Evolutionary conservation across 2,113 vertebrate genomes (phyloP).

Genomic region (Empidonax alnorum): DNA sequence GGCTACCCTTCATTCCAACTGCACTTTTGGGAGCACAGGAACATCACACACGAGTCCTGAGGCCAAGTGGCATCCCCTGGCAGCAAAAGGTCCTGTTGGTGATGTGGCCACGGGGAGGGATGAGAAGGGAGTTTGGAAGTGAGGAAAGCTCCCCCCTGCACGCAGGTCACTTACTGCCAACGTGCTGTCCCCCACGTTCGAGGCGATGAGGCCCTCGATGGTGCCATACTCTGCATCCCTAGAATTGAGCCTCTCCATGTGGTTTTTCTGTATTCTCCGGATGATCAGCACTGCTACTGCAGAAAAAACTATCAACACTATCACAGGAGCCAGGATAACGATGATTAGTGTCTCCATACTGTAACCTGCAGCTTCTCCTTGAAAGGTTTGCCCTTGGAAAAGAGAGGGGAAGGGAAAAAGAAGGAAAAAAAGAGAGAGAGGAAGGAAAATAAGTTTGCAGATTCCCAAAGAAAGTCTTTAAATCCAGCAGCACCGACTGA

Average conservation of each 20-base stretch:
- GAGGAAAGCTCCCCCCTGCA: background rate
- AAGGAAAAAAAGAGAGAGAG: background rate
- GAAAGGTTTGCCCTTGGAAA: conserved; percentile 73
- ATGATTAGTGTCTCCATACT: conserved; percentile 86
- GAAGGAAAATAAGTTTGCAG: background rate
- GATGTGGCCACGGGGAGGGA: fast-evolving
- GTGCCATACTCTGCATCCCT: conserved; percentile 95
- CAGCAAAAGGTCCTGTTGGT: background rate
- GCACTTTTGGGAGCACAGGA: background rate
- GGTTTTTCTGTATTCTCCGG: conserved; percentile 87
- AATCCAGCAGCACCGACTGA: background rate
- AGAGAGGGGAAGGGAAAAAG: background rate
- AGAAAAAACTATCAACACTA: conserved; percentile 86
- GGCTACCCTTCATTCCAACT: background rate
- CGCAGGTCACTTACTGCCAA: conserved; percentile 86
- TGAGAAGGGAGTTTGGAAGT: fast-evolving
- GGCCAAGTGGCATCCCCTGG: background rate
- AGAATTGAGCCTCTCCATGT: conserved; percentile 90
- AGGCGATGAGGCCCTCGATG: conserved; percentile 95
- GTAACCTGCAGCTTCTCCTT: conserved; percentile 79
- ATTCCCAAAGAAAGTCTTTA: background rate
- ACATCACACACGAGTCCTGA: background rate
- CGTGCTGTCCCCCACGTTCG: conserved; percentile 97
- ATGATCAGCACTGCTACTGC: conserved; percentile 85
- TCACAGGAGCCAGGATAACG: conserved; percentile 84